Conservation (phyloP, 2,113 vertebrate genomes). For the Numenius arquata region DNA sequence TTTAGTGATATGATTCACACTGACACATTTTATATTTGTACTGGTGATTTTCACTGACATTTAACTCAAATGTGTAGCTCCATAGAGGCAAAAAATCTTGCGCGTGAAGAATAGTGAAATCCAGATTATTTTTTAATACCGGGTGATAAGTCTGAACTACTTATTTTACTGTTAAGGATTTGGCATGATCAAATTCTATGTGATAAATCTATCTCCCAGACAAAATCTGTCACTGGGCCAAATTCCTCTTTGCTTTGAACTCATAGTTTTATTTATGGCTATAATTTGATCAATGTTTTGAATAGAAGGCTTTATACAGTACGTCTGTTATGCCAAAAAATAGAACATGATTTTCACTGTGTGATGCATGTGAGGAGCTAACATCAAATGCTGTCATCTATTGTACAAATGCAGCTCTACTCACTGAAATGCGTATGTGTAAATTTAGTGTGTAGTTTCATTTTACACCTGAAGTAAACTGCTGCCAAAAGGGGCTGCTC, state of each 20-base stretch:
- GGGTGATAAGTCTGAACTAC: slow-evolving; percentile 25
- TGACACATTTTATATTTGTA: slow-evolving; percentile 51
- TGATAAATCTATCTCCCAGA: slow-evolving; percentile 13
- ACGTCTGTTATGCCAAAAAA: background rate
- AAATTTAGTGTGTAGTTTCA: background rate
- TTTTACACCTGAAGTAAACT: background rate
- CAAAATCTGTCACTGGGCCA: background rate
- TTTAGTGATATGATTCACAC: slow-evolving; percentile 45
- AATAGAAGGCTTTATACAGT: slow-evolving; percentile 2
- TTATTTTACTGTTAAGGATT: slow-evolving; percentile 44
- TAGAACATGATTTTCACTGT: background rate
- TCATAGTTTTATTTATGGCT: slow-evolving; percentile 20
- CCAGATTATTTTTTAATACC: slow-evolving; percentile 51
- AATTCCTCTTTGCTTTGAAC: slow-evolving; percentile 34
- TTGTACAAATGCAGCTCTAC: background rate
- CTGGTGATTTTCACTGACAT: slow-evolving; percentile 44
- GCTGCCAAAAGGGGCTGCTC: background rate
- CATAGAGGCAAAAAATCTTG: slow-evolving; percentile 6
- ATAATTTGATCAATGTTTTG: slow-evolving; percentile 22
- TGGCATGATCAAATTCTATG: slow-evolving; percentile 10
- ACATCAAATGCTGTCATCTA: background rate
- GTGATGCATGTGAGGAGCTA: background rate
- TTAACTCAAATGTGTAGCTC: slow-evolving; percentile 28
- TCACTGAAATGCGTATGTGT: background rate
- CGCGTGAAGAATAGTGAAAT: slow-evolving; percentile 22